Evolutionary conservation across 2,113 vertebrate genomes (phyloP).

Genomic region (Cavia aperea): DNA sequence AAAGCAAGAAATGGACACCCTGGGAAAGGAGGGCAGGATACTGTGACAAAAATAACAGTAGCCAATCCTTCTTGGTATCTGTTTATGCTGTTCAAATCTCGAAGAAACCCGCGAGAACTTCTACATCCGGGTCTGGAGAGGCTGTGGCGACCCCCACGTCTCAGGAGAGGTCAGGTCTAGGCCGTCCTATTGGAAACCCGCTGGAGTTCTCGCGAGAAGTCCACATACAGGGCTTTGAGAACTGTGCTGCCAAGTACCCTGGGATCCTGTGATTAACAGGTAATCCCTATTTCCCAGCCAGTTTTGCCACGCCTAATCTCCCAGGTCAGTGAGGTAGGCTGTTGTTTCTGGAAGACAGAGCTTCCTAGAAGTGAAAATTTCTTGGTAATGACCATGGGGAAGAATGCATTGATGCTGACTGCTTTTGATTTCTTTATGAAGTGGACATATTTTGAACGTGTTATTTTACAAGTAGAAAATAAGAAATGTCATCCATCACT

Average conservation of each 20-base stretch:
- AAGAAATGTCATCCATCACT: background rate
- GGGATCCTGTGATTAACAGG: background rate
- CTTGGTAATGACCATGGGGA: background rate
- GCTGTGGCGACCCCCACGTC: background rate
- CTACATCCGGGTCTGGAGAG: background rate
- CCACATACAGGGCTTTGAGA: background rate
- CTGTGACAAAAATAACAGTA: background rate
- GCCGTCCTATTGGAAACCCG: background rate
- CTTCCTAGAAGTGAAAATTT: background rate
- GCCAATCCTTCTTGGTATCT: background rate
- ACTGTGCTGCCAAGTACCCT: background rate
- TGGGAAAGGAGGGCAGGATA: background rate
- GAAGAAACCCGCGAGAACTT: background rate
- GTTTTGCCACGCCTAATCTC: background rate
- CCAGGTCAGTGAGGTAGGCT: background rate
- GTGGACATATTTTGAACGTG: background rate
- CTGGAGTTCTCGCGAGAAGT: background rate
- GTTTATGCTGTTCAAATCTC: background rate
- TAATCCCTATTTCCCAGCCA: background rate
- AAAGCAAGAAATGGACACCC: background rate
- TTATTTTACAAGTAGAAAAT: conserved; percentile 37
- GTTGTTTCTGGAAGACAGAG: background rate
- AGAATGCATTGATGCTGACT: background rate
- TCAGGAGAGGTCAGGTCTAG: background rate
- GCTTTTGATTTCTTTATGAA: background rate